A percentile compares a stretch with the other conserved stretches of the same genome.
Conservation (phyloP, 2,888 invertebrate species). For the Chelonus formosanus region DNA sequence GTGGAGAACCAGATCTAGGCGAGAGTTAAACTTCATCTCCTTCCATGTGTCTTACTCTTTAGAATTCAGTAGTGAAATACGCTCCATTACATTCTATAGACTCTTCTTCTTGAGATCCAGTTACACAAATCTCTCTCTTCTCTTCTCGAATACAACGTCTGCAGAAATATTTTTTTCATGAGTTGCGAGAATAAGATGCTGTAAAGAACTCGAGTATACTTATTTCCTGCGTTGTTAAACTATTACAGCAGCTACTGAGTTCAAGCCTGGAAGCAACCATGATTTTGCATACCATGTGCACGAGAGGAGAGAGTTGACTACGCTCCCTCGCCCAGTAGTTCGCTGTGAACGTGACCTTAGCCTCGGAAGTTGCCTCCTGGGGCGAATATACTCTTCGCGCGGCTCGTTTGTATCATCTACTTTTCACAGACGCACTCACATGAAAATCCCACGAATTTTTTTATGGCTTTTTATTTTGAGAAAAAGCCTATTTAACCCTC, state of each 20-base stretch:
- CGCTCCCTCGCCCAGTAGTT: conserved; percentile 34
- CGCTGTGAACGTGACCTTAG: conserved; percentile 46
- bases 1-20: conserved; percentile 41
- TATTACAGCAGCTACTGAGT: conserved; percentile 23
- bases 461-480: too few species aligned
- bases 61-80: conserved; percentile 18
- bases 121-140: conserved; percentile 13
- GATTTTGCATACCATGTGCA: conserved; percentile 33
- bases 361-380: conserved; percentile 41
- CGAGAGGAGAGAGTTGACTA: conserved; percentile 22
- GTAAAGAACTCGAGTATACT: not conserved
- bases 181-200: not conserved
- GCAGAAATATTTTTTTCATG: not conserved
- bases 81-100: conserved; percentile 26
- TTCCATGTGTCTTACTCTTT: not conserved
- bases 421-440: conserved; percentile 28
- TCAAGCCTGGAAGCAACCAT: conserved; percentile 30
- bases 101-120: conserved; percentile 19
- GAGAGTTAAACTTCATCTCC: conserved; percentile 28
- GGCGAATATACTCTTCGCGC: conserved; percentile 20
- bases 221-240: conserved; percentile 24
- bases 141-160: not conserved
- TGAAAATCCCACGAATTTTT: conserved; percentile 27
- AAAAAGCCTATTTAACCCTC: too few species aligned
- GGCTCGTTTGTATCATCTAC: conserved; percentile 5